A percentile compares a stretch with the other conserved stretches of the same genome.
Evolutionary conservation across 2,113 vertebrate genomes (phyloP).

Genomic region (Etia nguti): DNA sequence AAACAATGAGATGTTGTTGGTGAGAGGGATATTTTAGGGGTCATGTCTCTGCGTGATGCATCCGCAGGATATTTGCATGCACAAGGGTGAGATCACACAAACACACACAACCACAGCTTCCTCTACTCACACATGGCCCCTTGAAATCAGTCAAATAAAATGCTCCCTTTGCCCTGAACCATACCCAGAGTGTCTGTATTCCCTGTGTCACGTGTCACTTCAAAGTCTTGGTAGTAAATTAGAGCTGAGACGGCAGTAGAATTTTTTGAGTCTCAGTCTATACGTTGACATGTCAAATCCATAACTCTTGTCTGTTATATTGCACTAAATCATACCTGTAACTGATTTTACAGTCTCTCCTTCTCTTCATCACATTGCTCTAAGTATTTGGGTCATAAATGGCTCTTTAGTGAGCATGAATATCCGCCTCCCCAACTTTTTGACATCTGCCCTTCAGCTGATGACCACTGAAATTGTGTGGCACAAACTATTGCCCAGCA

Average conservation of each 20-base stretch:
- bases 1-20: conserved; percentile 32
- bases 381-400: conserved; percentile 32
- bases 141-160: neutral
- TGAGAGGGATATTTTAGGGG: neutral
- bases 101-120: neutral
- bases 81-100: conserved; percentile 6
- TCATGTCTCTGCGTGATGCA: neutral
- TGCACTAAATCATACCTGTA: neutral
- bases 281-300: neutral
- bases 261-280: neutral
- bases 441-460: neutral
- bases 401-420: neutral
- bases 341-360: neutral
- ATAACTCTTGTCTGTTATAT: neutral
- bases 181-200: neutral
- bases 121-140: neutral
- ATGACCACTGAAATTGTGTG: neutral
- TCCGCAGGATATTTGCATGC: neutral
- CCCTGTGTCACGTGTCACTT: neutral
- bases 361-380: neutral
- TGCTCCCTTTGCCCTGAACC: conserved; percentile 8
- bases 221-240: neutral
- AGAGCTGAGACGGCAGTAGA: neutral
- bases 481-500: neutral
- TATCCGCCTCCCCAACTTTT: neutral